Percentiles rank a stretch among this genome's conserved stretches.
These are phyloP conservation scores for Oxyruncus cristatus DNA, from an alignment of 2,113 vertebrate genomes.

Conservation along the genomic window DNA sequence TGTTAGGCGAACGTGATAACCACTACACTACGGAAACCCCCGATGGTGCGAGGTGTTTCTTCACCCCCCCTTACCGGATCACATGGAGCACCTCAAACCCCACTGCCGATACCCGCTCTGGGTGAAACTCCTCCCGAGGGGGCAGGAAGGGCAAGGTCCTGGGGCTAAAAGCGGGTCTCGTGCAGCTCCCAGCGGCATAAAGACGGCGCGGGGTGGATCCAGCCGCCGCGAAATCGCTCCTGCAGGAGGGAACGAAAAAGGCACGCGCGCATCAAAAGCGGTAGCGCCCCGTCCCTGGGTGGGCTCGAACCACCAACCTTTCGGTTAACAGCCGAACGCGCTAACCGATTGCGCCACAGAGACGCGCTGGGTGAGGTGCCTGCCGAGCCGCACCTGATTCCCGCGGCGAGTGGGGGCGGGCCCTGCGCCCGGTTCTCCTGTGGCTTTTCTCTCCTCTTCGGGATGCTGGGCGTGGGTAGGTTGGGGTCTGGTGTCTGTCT, in stretches of 20 bases:
- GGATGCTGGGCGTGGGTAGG: not conserved
- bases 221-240: accelerated
- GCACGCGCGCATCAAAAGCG: accelerated
- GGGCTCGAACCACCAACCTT: conserved; percentile 76
- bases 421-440: accelerated
- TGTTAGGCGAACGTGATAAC: conserved; percentile 71
- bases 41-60: accelerated
- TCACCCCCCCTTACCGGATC: accelerated
- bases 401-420: accelerated
- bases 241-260: accelerated
- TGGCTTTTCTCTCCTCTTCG: accelerated
- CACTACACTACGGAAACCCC: conserved; percentile 63
- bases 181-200: accelerated
- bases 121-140: accelerated
- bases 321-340: conserved; percentile 71
- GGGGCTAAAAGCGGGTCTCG: accelerated
- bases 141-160: accelerated
- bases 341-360: conserved; percentile 70
- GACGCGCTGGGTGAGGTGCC: accelerated
- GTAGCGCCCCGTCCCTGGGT: not conserved
- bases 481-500: accelerated
- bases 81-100: accelerated
- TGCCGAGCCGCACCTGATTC: accelerated
- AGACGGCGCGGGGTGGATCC: accelerated
- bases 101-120: accelerated